These are phyloP conservation scores for Lepidocyrtinus sp. DNA, from an alignment of 2,888 invertebrate species.

Conservation along the genomic window DNA sequence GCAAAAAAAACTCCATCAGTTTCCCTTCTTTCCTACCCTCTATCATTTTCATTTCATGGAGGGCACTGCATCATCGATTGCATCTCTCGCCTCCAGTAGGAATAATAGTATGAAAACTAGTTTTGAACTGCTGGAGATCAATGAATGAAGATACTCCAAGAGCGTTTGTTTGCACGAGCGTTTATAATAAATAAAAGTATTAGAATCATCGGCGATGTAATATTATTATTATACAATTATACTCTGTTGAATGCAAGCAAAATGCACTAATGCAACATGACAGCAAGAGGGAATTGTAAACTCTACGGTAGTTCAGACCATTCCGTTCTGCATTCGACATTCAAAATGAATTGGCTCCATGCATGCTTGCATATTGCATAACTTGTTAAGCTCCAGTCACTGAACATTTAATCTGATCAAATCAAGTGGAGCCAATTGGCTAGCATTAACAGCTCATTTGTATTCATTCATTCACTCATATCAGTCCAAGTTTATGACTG, in stretches of 20 bases:
- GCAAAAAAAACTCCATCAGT: conserved; percentile 8
- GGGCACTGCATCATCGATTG: neutral
- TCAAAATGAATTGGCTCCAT: conserved; percentile 12
- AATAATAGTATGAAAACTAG: conserved; percentile 6
- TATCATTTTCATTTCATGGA: neutral
- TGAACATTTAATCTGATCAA: conserved; percentile 52
- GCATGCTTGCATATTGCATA: too few relatives aligned
- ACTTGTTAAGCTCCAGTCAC: conserved; percentile 23
- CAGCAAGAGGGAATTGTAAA: neutral
- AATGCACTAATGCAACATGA: conserved; percentile 12
- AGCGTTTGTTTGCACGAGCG: neutral
- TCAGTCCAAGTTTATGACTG: neutral
- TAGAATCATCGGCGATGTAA: neutral
- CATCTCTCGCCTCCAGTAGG: neutral
- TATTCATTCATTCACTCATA: conserved; percentile 50
- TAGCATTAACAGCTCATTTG: conserved; percentile 63
- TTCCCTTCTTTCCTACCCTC: neutral
- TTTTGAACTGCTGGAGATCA: conserved; percentile 14
- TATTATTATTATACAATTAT: conserved; percentile 8
- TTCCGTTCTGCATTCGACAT: conserved; percentile 14
- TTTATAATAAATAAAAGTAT: conserved; percentile 4
- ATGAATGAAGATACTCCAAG: neutral
- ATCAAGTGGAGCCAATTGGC: conserved; percentile 63
- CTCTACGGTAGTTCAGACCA: neutral
- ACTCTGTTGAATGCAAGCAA: conserved; percentile 4